Evolutionary conservation across 2,797 vertebrate species (phyloP), one percentile per base, ranked within the genome.

Genomic region (Periophthalmus magnuspinnatus): DNA sequence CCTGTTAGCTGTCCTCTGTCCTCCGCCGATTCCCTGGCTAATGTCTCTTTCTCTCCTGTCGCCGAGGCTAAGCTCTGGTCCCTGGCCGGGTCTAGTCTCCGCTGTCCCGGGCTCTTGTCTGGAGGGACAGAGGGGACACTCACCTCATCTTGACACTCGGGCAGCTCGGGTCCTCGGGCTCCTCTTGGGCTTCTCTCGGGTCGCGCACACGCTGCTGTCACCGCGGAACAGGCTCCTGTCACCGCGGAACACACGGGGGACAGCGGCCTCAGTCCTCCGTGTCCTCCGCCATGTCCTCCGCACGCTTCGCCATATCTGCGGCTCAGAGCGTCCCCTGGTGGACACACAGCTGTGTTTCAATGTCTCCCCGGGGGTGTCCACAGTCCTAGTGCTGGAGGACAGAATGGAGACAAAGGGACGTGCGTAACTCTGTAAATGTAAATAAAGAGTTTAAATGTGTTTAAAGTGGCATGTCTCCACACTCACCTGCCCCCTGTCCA

Each of bases 211-310:
- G 28, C 28, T 28, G 1, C 10, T 36, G 79, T 78, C 75, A 76
- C 34, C 74, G 61, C 59, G 32, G 80, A 64, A 47, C 63, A 69
- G 72, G 28, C 28, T 45, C 55, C 10, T 36, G 79, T 78, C 75
- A 76, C 34, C 72, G 61, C 59, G 34, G 80, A 64, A 47, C 63
- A 69, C 72, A 56, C 77, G 60, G 73, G 76, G 79, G 71, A 85
- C 83, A 84, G 83, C 69, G 66, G 81, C 74, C 70, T 78, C 85
- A 85, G 76, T 84, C 77, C 82, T 87, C 64, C 70, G 72, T 75
- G 80, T 75, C 77, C 57, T 38, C 78, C 60, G 60, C 67, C 64
- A 38, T 50, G 48, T 50, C 41, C 41, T 55, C 52, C 52, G 10
- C n/a, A 3, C 9, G 52, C n/a, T 54, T 65, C 78, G 78, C 81